Base-by-base conservation (phyloP, 2,888 invertebrate genomes). In the Scaptomyza flava region DNA sequence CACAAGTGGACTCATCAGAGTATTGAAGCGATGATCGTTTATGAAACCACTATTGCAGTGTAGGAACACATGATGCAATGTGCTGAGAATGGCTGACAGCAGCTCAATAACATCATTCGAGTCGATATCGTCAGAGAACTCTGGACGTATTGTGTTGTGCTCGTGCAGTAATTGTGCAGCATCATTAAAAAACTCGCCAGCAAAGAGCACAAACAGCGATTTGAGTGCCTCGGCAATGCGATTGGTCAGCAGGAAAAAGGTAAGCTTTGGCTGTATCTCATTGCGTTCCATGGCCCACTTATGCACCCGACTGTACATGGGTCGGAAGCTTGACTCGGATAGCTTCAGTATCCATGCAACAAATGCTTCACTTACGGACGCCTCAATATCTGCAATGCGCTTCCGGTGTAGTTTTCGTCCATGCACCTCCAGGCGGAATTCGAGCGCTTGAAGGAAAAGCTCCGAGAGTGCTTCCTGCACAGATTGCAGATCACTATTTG, bases 171-270 rank as follows among this genome's bases (percentile, higher is more conserved):
- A 91, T 1, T 94, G 93, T 0, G 97, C 95, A 0, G 97, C 95
- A 90, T 98, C 96, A 84, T 95, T 95, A 14, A 98, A 93, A 80
- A 98, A 96, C 85, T 96, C 96, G 0, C 96, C 96, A 48, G 98
- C 97, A 90, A 98, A 98, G n/a, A 97, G 92, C 0, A 96, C 96
- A 91, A 98, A 98, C 0, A 99, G 92, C 6, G 97, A 96, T 91
- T 97, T 97, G 5, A 99, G 92, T 68, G 95, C 94, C 57, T 96
- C 95, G 0, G 98, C 96, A 52, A 98, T 95, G 45, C 94, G 95
- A 69, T 94, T 94, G 63, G 96, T 96, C 34, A 97, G 89, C 85
- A 96, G 94, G 91, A 85, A 94, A 92, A 97, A 98, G 0, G 97
- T 97, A 60, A 94, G 94, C 11, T 81, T 73, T 2, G 51, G 93